These are phyloP conservation scores for Oenanthe melanoleuca DNA, from an alignment of 2,113 vertebrate species.

Conservation along the genomic window DNA sequence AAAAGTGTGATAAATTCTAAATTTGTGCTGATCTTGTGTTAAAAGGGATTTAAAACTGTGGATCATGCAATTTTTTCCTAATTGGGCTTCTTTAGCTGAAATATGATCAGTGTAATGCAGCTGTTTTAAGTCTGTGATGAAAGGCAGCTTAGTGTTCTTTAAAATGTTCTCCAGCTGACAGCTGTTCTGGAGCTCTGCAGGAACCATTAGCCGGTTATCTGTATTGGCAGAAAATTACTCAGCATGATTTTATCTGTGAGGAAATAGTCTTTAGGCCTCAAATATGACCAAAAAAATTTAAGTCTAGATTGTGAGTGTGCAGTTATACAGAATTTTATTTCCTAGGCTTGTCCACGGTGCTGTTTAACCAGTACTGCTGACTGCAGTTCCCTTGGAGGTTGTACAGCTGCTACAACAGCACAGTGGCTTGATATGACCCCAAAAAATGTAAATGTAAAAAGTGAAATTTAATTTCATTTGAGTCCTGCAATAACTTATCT, in stretches of 20 bases:
- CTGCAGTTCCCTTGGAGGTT: background rate
- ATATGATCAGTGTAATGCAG: background rate
- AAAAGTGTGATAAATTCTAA: background rate
- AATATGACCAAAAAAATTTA: background rate
- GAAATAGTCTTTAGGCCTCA: background rate
- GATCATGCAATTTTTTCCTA: background rate
- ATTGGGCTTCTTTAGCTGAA: background rate
- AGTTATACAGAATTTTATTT: background rate
- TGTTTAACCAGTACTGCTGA: background rate
- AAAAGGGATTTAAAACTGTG: slow-evolving; percentile 1
- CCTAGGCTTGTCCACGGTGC: background rate
- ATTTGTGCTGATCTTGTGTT: slow-evolving; percentile 25
- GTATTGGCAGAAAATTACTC: background rate
- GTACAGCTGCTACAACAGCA: background rate
- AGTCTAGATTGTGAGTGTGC: background rate
- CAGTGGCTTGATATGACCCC: background rate
- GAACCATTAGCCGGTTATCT: background rate
- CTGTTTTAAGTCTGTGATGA: background rate
- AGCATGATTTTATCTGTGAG: background rate
- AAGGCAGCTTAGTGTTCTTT: background rate
- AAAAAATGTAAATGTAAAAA: background rate
- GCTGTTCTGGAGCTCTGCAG: background rate
- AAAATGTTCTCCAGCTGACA: background rate
- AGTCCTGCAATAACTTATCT: background rate
- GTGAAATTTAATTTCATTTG: background rate